Evolutionary conservation across 2,888 invertebrate genomes (phyloP).

Genomic region (Rhingia campestris): DNA sequence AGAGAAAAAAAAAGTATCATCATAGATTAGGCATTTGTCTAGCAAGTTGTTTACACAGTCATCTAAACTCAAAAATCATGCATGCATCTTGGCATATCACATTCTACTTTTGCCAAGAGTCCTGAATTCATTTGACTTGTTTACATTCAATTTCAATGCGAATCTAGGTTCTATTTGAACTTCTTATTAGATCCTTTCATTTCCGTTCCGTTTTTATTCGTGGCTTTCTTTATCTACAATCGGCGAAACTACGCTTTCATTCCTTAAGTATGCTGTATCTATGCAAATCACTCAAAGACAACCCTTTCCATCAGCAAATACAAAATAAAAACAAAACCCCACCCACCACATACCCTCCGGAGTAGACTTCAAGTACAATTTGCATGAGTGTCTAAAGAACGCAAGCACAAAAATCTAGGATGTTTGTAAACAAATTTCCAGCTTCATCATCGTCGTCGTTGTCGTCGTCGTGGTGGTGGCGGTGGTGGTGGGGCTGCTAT

Average conservation of each 20-base stretch:
- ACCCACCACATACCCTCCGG: background rate
- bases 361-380: conserved; percentile 4
- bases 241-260: conserved; percentile 27
- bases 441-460: background rate
- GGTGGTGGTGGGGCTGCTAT: background rate
- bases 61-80: background rate
- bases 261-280: conserved; percentile 40
- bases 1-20: too few species aligned
- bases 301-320: conserved; percentile 15
- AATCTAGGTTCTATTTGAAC: conserved; percentile 29
- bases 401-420: background rate
- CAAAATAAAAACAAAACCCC: conserved; percentile 10
- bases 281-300: conserved; percentile 46
- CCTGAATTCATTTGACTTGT: background rate
- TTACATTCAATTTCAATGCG: background rate
- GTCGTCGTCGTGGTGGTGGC: background rate
- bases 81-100: background rate
- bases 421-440: conserved; percentile 17
- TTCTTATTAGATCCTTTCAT: conserved; percentile 1
- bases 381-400: background rate
- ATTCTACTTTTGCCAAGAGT: background rate
- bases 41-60: background rate
- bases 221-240: background rate
- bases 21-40: too few species aligned
- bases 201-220: conserved; percentile 11